phyloP scores from a whole-genome alignment of 2,888 invertebrate species.

The Neria commutata region DNA sequence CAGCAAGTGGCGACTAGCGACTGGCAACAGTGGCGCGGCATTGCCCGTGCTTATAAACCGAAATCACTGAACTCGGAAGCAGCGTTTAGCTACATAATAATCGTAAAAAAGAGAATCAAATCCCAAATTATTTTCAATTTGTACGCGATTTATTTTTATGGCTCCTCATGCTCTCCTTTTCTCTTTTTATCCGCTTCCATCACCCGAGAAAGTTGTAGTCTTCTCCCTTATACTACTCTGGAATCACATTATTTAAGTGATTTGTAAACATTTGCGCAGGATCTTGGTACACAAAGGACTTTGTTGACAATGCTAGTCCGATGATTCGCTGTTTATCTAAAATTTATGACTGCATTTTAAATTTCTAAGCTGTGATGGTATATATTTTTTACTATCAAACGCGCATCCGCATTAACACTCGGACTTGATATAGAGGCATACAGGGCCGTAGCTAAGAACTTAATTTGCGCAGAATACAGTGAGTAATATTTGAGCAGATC shows the following conservation, averaged over 20 bases:
- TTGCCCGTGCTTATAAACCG: constrained; percentile 23
- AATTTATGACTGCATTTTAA: no score
- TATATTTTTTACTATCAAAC: no score
- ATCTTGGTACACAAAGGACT: constrained; percentile 50
- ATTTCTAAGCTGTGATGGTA: no score
- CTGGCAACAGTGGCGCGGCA: constrained; percentile 20
- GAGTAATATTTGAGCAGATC: no score
- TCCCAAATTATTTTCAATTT: constrained; percentile 59
- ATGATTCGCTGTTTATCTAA: background rate
- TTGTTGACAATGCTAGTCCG: constrained; percentile 43
- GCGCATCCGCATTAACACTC: no score
- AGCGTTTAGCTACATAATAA: constrained; percentile 41
- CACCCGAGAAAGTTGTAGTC: constrained; percentile 13
- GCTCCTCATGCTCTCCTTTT: constrained; percentile 19
- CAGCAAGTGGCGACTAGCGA: constrained; percentile 23
- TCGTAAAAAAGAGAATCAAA: constrained; percentile 55
- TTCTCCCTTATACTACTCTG: constrained; percentile 19
- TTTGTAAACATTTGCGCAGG: constrained; percentile 59
- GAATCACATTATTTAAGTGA: constrained; percentile 48
- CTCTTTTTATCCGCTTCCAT: constrained; percentile 15
- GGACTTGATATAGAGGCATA: no score
- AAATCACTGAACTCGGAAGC: constrained; percentile 21
- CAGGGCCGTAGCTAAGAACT: no score
- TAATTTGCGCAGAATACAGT: no score
- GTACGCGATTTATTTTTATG: constrained; percentile 59